Conservation (phyloP, 2,113 vertebrate genomes). For the Camelus dromedarius region DNA sequence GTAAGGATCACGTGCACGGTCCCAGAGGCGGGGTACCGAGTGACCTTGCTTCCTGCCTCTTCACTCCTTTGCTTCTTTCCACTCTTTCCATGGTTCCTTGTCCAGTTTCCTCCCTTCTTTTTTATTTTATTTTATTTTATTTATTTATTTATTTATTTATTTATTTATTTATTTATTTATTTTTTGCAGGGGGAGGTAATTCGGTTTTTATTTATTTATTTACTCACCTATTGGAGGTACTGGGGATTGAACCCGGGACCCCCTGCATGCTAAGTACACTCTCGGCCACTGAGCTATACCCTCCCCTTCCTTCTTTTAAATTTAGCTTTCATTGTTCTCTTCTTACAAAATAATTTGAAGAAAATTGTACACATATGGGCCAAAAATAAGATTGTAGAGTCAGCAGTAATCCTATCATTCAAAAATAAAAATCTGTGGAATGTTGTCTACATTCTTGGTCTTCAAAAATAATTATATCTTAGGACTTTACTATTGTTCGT, state of each 20-base stretch:
- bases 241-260: too few species aligned
- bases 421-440: neutral
- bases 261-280: too few species aligned
- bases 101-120: neutral
- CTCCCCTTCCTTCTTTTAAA: neutral
- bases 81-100: neutral
- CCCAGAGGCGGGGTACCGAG: neutral
- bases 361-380: neutral
- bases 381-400: neutral
- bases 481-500: neutral
- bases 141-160: too few species aligned
- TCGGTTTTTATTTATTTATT: too few species aligned
- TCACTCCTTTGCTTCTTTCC: neutral
- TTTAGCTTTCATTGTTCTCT: neutral
- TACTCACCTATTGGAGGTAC: too few species aligned
- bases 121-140: too few species aligned
- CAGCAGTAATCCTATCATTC: neutral
- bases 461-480: neutral
- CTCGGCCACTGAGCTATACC: too few species aligned
- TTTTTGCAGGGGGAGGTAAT: too few species aligned
- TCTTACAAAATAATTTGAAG: constrained; percentile 18
- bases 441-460: neutral
- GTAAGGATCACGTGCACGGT: neutral
- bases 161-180: too few species aligned
- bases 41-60: neutral